These are phyloP conservation scores for Nasonia oneida DNA, from an alignment of 2,888 invertebrate species.

Conservation along the genomic window DNA sequence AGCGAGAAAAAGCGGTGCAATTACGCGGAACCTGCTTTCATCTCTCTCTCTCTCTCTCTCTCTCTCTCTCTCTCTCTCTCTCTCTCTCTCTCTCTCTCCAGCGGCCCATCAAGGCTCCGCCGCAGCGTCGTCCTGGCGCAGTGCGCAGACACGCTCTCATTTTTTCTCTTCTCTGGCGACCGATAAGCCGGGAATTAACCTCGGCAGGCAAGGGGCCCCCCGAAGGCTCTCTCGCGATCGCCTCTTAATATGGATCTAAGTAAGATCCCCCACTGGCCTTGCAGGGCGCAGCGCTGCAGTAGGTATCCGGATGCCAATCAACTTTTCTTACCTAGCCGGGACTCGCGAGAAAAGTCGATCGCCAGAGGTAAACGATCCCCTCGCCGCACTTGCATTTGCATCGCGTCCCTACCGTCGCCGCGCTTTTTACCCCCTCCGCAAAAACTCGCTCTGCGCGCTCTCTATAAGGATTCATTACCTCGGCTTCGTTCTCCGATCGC, in stretches of 20 bases:
- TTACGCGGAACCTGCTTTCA: constrained; percentile 66
- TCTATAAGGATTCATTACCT: constrained; percentile 32
- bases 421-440: background rate
- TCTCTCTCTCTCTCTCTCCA: background rate
- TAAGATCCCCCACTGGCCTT: constrained; percentile 46
- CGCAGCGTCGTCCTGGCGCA: constrained; percentile 19
- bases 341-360: constrained; percentile 3
- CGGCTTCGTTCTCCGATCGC: background rate
- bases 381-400: constrained; percentile 1
- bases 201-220: constrained; percentile 24
- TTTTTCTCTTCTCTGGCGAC: constrained; percentile 10
- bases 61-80: background rate
- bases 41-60: too few relatives aligned
- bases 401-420: background rate
- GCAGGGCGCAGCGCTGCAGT: constrained; percentile 46
- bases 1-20: constrained; percentile 69
- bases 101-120: constrained; percentile 64
- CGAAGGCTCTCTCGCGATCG: constrained; percentile 32
- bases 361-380: constrained; percentile 22
- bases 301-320: constrained; percentile 57
- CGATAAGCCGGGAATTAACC: constrained; percentile 26
- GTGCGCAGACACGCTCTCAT: constrained; percentile 14
- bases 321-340: constrained; percentile 63
- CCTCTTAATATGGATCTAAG: constrained; percentile 53
- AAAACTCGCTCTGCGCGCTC: background rate